Base-by-base conservation (phyloP, 2,888 invertebrate genomes). In the Leptinotarsa juncta region DNA sequence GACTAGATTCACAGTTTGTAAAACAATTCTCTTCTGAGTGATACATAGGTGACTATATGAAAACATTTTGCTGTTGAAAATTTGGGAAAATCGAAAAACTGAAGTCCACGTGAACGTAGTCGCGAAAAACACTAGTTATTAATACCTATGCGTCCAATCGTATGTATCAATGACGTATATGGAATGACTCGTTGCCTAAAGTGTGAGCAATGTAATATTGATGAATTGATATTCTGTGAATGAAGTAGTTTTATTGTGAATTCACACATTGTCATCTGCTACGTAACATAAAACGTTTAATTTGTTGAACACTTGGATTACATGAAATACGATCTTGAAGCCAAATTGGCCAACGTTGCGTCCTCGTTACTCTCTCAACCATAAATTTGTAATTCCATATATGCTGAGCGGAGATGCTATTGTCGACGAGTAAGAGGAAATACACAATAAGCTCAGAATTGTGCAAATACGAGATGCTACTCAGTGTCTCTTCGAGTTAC, bases 311-410 rank as follows among this genome's bases (percentile, higher is more conserved):
- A 62, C 62, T 62, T 62, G 42, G 42, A 32, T 42, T 62, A 62
- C n/a, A 62, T 5, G 62, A 62, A 62, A 62, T 42, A 62, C 62
- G 62, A 62, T 62, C 62, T 42, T 62, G 62, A 62, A 42, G 62
- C 62, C 62, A 42, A 62, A 62, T 62, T 62, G 62, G 18, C 62
- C 62, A n/a, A 62, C 32, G 62, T 32, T 62, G 15, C 62, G 32
- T 62, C 32, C 62, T 32, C 16, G 14, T 62, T 32, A 42, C 32
- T 62, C 32, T n/a, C 62, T 62, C 62, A 62, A 15, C 62, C 62
- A 62, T 62, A 32, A 32, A 62, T 62, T 42, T 42, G 32, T 16
- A 32, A 62, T 62, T 26, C 32, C n/a, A 62, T 62, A 62, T n/a
- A 16, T 57, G 57, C 57, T 20, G 20, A 18, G 18, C 12, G 5